Conservation (phyloP, 1,140 invertebrate species). For the Drosophila ficusphila region DNA sequence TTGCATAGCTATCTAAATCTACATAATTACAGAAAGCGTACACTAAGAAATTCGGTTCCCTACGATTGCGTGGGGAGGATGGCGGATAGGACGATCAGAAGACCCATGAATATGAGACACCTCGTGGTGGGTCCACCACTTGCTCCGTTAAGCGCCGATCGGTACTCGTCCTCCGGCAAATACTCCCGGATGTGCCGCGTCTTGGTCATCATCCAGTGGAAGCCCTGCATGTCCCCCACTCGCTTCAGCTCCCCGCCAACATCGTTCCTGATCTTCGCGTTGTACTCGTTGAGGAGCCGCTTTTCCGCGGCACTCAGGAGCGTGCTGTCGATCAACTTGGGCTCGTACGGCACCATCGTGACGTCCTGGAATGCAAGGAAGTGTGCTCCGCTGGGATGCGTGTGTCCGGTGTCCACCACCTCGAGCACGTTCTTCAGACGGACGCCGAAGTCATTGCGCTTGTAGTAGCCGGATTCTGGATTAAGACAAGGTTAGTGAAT, state of each 20-base stretch:
- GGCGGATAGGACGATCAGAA: conserved; percentile 23
- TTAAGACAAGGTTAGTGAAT: neutral
- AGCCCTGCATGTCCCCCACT: conserved; percentile 88
- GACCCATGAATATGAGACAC: conserved; percentile 1
- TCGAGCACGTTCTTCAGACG: conserved; percentile 96
- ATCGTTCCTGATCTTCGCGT: conserved; percentile 88
- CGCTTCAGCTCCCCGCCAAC: conserved; percentile 90
- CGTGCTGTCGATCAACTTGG: conserved; percentile 92
- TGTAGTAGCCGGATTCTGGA: conserved; percentile 92
- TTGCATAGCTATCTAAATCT: conserved; percentile 75
- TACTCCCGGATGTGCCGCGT: conserved; percentile 88
- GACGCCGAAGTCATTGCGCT: conserved; percentile 94
- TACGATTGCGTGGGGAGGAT: conserved; percentile 6
- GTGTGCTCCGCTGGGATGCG: conserved; percentile 84
- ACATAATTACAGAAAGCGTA: conserved; percentile 46
- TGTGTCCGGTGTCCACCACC: conserved; percentile 87
- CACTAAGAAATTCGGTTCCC: conserved; percentile 8
- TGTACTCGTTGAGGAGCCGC: conserved; percentile 92
- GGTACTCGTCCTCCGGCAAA: conserved; percentile 77
- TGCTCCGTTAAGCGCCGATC: conserved; percentile 46
- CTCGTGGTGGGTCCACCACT: neutral
- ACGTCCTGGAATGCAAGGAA: conserved; percentile 92
- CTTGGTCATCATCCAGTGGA: conserved; percentile 92
- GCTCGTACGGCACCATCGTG: conserved; percentile 96
- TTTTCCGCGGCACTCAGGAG: conserved; percentile 91